Percentiles rank a stretch among this genome's conserved stretches.
phyloP scores from a whole-genome alignment of 2,888 invertebrate genomes.

The Druceiella hillmani region DNA sequence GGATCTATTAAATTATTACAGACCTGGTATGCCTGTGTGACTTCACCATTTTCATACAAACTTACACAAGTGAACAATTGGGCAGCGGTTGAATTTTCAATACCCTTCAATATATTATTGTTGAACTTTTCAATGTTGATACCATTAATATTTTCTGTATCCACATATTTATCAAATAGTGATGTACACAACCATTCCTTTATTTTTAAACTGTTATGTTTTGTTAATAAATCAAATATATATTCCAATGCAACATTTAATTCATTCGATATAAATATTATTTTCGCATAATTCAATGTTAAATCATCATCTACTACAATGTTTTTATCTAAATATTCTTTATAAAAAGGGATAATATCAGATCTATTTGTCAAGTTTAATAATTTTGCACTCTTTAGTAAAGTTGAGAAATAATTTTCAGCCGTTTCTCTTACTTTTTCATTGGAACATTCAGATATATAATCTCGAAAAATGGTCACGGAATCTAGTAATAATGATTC shows the following conservation, averaged over 20 bases:
- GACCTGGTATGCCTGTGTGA: slow-evolving; percentile 49
- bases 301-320: slow-evolving; percentile 30
- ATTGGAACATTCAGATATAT: slow-evolving; percentile 26
- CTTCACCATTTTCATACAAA: slow-evolving; percentile 45
- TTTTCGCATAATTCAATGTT: slow-evolving; percentile 34
- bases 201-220: slow-evolving; percentile 32
- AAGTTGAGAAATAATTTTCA: slow-evolving; percentile 31
- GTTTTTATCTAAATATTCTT: slow-evolving; percentile 27
- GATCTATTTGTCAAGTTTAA: slow-evolving; percentile 27
- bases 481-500: slow-evolving; percentile 16
- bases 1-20: slow-evolving; percentile 43
- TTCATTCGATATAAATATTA: slow-evolving; percentile 33
- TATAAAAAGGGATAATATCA: slow-evolving; percentile 29
- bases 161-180: slow-evolving; percentile 35
- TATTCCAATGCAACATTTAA: slow-evolving; percentile 31
- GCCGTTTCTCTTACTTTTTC: slow-evolving; percentile 28
- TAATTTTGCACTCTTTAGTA: slow-evolving; percentile 32
- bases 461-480: slow-evolving; percentile 29
- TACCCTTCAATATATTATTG: slow-evolving; percentile 47
- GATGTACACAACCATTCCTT: slow-evolving; percentile 38
- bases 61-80: slow-evolving; percentile 57
- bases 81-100: slow-evolving; percentile 56
- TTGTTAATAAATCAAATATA: slow-evolving; percentile 32
- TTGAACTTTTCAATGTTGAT: slow-evolving; percentile 46
- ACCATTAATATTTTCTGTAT: slow-evolving; percentile 32